Evolutionary conservation across 1,140 invertebrate species (phyloP).

Genomic region (Trichonephila clavipes): DNA sequence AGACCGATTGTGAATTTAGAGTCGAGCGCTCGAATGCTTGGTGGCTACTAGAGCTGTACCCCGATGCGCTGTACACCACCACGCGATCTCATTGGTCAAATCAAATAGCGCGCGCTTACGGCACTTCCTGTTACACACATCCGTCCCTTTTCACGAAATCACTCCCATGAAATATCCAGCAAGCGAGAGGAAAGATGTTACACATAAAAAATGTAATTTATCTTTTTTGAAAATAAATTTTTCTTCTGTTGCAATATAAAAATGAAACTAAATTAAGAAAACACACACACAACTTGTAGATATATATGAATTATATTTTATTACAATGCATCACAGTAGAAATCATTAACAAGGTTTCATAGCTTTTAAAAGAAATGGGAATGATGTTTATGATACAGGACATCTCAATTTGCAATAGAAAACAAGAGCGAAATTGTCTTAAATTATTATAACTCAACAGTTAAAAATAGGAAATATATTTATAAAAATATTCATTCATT

Average conservation of each 20-base stretch:
- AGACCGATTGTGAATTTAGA: too few relatives aligned
- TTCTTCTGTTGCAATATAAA: not conserved
- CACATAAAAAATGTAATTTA: too few relatives aligned
- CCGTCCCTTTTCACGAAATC: too few relatives aligned
- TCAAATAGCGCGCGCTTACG: too few relatives aligned
- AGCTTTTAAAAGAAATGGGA: not conserved
- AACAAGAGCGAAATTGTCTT: not conserved
- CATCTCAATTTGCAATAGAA: not conserved
- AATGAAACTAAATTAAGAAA: not conserved
- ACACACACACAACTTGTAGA: not conserved
- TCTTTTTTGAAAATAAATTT: too few relatives aligned
- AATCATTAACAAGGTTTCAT: not conserved
- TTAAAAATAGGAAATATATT: not conserved
- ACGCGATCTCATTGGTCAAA: too few relatives aligned
- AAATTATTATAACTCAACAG: not conserved
- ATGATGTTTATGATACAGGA: not conserved
- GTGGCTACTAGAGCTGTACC: too few relatives aligned
- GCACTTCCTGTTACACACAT: too few relatives aligned
- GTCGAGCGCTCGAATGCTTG: too few relatives aligned
- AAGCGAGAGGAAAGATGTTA: too few relatives aligned
- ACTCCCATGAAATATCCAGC: too few relatives aligned
- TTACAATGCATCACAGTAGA: slow-evolving; percentile 22
- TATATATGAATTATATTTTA: not conserved
- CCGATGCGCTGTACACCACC: too few relatives aligned
- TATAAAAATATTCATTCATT: not conserved